phyloP scores from a whole-genome alignment of 2,113 vertebrate species.

The Melierax canorus region DNA sequence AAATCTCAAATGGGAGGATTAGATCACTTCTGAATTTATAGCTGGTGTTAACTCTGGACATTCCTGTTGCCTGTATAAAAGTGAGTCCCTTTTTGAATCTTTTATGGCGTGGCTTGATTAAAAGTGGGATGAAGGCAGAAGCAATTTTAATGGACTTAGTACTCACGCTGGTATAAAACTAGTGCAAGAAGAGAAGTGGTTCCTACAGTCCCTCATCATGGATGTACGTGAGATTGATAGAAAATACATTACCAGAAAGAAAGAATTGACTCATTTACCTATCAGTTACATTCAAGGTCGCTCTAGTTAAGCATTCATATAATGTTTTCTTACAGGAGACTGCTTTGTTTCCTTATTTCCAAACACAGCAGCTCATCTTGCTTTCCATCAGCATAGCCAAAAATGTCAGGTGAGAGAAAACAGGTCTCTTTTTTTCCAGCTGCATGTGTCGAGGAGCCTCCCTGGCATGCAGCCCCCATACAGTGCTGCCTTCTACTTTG shows the following conservation, averaged over 20 bases:
- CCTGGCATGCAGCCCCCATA: background rate
- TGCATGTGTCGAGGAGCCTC: background rate
- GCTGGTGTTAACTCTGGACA: background rate
- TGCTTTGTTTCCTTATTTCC: conserved; percentile 59
- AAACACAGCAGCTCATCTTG: conserved; percentile 42
- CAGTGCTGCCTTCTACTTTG: conserved; percentile 1
- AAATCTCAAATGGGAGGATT: background rate
- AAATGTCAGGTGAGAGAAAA: conserved; percentile 46
- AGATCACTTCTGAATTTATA: background rate
- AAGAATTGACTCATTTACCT: background rate
- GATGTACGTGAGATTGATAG: background rate
- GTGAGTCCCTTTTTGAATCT: background rate
- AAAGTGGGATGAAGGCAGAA: conserved; percentile 8
- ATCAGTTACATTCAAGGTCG: conserved; percentile 14
- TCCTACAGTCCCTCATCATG: background rate
- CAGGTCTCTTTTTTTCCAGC: conserved; percentile 25
- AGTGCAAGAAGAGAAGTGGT: background rate
- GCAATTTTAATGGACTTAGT: background rate
- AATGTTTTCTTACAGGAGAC: conserved; percentile 65
- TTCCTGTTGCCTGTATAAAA: background rate
- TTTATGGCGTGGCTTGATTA: background rate
- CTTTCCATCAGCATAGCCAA: conserved; percentile 45
- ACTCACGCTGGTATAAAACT: background rate
- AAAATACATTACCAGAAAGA: background rate
- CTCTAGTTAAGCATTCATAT: conserved; percentile 28